These are phyloP conservation scores for Drosophila cyrtoloma DNA, from an alignment of 2,888 invertebrate genomes.

Conservation along the genomic window DNA sequence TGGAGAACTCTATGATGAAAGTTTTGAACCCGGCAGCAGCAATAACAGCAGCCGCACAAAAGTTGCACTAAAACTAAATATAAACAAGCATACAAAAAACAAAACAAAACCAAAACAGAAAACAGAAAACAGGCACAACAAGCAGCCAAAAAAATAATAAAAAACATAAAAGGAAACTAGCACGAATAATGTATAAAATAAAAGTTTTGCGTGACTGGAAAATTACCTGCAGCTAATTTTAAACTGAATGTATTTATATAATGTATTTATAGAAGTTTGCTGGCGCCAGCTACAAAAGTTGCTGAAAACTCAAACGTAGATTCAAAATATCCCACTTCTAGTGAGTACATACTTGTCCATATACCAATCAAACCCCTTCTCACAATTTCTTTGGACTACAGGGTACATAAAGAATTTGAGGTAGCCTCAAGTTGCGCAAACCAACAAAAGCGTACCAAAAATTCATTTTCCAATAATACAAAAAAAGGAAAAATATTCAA, in stretches of 20 bases:
- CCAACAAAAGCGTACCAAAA: slow-evolving; percentile 50
- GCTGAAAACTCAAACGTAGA: neutral
- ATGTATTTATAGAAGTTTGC: slow-evolving; percentile 2
- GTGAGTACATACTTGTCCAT: neutral
- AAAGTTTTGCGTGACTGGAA: slow-evolving; percentile 24
- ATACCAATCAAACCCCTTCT: neutral
- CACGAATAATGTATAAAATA: slow-evolving; percentile 15
- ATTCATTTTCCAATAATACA: slow-evolving; percentile 63
- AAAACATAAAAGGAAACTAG: slow-evolving; percentile 18
- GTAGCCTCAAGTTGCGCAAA: slow-evolving; percentile 61
- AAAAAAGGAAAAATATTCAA: slow-evolving; percentile 41
- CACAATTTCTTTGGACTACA: neutral
- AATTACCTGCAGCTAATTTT: slow-evolving; percentile 21
- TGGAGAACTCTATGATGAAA: slow-evolving; percentile 18
- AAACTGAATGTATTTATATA: slow-evolving; percentile 2
- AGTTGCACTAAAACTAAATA: slow-evolving; percentile 55
- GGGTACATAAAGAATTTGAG: slow-evolving; percentile 31
- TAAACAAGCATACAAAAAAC: slow-evolving; percentile 33
- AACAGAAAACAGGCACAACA: slow-evolving; percentile 4
- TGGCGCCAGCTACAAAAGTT: neutral
- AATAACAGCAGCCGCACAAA: slow-evolving; percentile 54
- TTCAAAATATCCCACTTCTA: neutral
- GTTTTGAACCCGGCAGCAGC: slow-evolving; percentile 30
- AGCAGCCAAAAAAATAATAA: slow-evolving; percentile 20
- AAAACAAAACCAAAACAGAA: neutral